Percentiles rank a stretch among this genome's conserved stretches.
These are phyloP conservation scores for Neosilurus mollespiculum DNA, from an alignment of 2,797 vertebrate species.

Conservation along the genomic window DNA sequence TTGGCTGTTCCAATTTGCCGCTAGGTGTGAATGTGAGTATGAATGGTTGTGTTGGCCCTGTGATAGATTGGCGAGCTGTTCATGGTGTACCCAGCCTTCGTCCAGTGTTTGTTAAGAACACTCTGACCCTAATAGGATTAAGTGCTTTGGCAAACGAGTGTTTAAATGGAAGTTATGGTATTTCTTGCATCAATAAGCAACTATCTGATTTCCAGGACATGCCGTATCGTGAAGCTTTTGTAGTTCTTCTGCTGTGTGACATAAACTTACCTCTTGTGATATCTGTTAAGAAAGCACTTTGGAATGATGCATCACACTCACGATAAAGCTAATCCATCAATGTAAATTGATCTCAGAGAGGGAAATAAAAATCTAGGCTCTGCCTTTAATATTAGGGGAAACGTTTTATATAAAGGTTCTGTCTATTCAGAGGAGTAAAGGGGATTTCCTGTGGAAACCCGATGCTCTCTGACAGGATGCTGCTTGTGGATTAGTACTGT, in stretches of 20 bases:
- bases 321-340: not conserved
- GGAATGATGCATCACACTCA: not conserved
- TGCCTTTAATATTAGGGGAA: not conserved
- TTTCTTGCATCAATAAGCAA: not conserved
- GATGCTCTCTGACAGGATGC: slow-evolving; percentile 9
- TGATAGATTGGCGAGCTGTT: too few species aligned
- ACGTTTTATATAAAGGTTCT: not conserved
- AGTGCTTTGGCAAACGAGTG: too few species aligned
- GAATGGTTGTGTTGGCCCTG: too few species aligned
- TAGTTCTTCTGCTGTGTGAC: not conserved
- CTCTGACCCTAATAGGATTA: too few species aligned
- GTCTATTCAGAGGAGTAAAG: not conserved
- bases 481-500: slow-evolving; percentile 22
- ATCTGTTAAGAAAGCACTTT: not conserved
- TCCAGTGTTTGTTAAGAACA: too few species aligned
- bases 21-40: too few species aligned
- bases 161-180: not conserved
- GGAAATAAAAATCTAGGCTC: not conserved
- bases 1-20: too few species aligned
- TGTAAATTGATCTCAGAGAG: too few species aligned
- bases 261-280: not conserved
- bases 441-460: slow-evolving; percentile 16
- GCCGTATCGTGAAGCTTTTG: not conserved
- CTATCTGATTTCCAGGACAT: not conserved
- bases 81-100: too few species aligned